Base-by-base conservation (phyloP, 2,888 invertebrate genomes). In the Coleophora deauratella region DNA sequence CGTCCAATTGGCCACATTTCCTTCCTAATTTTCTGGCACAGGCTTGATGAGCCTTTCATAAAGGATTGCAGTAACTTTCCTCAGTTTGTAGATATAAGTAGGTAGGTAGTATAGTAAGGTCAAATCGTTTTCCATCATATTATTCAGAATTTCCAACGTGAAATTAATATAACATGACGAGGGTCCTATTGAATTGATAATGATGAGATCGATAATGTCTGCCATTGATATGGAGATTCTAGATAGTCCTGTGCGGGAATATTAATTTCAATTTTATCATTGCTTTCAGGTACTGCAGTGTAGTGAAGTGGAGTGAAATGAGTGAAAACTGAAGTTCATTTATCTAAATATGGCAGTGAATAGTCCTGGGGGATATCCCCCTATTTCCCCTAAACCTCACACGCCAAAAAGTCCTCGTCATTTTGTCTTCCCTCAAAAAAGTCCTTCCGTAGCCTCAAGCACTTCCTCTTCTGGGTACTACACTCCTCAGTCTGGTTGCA, bases 331-430 rank as follows among this genome's bases (percentile, higher is more conserved):
- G 54, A 43, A 57, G 62, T 65, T 62, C 59, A 62, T 70, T 52
- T 54, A 37, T 4, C 37, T 46, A 47, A 56, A 43, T 51, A 88
- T 88, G 88, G 87, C 88, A 51, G 85, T 88, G 53, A 88, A 87
- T 64, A 88, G 88, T 54, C 88, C 88, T 3, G 88, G 88, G 54
- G 80, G 87, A 50, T 88, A 86, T 55, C 86, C 81, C 13, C 84
- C 86, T 10, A 72, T 87, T 33, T 88, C 88, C n/a, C 88, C 88
- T 4, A 86, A 86, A 49, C 84, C 86, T 0, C 76, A 75, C 51
- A 86, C 86, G 2, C 86, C 86, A 0, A 87, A 88, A 63, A 88
- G 88, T 53, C 88, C 88, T 0, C 80, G 88, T 1, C 88, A 88
- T 58, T 86, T 87, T 49, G 66, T 86, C 32, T 86, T 86, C 55